phyloP scores from a whole-genome alignment of 2,888 invertebrate genomes.

The Ophion slaviceki region DNA sequence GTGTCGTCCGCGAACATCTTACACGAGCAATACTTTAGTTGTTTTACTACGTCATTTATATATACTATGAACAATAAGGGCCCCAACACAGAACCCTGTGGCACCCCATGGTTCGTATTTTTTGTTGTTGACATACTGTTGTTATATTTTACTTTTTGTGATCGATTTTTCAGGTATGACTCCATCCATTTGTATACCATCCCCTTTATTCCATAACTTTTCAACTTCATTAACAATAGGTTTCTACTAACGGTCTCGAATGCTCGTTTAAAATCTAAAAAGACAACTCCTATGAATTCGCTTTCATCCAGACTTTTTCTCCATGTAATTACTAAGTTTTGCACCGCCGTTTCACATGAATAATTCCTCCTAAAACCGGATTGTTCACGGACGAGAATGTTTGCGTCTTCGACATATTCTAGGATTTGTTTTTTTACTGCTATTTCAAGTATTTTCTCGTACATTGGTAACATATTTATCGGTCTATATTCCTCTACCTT shows the following conservation, averaged over 20 bases:
- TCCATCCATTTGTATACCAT: conserved; percentile 3
- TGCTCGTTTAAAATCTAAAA: conserved; percentile 43
- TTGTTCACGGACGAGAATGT: conserved; percentile 35
- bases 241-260: conserved; percentile 33
- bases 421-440: conserved; percentile 52
- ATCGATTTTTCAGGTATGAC: conserved; percentile 14
- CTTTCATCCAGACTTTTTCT: conserved; percentile 35
- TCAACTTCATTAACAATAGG: background rate
- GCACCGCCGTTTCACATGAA: conserved; percentile 60
- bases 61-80: too few species aligned
- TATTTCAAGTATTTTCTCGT: conserved; percentile 56
- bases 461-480: conserved; percentile 57
- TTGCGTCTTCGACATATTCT: conserved; percentile 50
- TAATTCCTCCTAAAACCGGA: conserved; percentile 49
- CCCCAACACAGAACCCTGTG: too few species aligned
- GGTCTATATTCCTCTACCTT: conserved; percentile 16
- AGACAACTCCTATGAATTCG: conserved; percentile 48
- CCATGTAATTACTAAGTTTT: conserved; percentile 47
- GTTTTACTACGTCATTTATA: too few species aligned
- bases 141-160: conserved; percentile 1
- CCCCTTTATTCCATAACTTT: conserved; percentile 14
- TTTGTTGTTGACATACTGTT: too few species aligned
- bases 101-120: too few species aligned
- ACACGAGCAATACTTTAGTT: too few species aligned
- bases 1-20: too few species aligned